Percentiles rank a stretch among this genome's conserved stretches.
phyloP scores from a whole-genome alignment of 2,113 vertebrate species.

The Neotoma lepida region DNA sequence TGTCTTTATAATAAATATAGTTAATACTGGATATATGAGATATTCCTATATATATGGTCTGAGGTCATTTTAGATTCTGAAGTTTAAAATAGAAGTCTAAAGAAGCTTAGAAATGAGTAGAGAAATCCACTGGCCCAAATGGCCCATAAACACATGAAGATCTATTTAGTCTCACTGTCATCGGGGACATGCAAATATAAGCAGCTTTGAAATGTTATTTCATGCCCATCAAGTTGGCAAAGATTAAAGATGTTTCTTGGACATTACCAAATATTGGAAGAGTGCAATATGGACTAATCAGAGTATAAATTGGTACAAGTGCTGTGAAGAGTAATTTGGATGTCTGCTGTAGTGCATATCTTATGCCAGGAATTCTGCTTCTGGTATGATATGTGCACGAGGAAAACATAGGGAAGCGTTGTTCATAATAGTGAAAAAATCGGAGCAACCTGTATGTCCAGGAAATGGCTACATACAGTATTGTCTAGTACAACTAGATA shows the following conservation, averaged over 20 bases:
- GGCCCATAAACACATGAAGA: conserved; percentile 35
- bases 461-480: conserved; percentile 16
- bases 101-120: neutral
- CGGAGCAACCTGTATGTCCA: neutral
- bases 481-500: neutral
- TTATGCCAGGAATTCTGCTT: neutral
- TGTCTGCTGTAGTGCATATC: neutral
- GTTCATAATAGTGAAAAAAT: neutral
- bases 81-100: conserved; percentile 49
- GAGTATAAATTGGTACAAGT: neutral
- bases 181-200: conserved; percentile 11
- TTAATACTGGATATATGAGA: conserved; percentile 19
- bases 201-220: conserved; percentile 47
- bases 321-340: neutral
- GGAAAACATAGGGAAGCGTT: neutral
- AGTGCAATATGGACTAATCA: neutral
- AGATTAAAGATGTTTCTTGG: conserved; percentile 47
- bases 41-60: neutral
- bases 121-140: conserved; percentile 17
- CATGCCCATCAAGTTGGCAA: neutral
- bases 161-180: conserved; percentile 11
- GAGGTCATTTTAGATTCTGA: conserved; percentile 38
- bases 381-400: neutral
- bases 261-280: conserved; percentile 23
- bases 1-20: neutral